Percentiles rank a stretch among this genome's conserved stretches.
Evolutionary conservation across 1,140 invertebrate species (phyloP).

Genomic region (Drosophila chauvacae): DNA sequence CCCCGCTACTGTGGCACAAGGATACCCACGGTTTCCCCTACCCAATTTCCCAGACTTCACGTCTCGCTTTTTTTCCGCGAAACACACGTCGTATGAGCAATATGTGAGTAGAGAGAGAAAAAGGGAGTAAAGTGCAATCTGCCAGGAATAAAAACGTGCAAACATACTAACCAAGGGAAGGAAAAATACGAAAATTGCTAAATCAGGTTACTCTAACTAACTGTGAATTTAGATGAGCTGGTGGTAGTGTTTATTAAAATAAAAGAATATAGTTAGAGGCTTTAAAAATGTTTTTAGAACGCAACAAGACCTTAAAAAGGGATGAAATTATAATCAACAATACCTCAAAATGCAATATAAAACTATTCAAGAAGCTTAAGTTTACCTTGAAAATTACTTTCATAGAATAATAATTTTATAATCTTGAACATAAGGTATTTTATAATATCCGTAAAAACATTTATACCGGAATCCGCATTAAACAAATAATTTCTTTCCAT

Average conservation of each 20-base stretch:
- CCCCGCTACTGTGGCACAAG: constrained; percentile 45
- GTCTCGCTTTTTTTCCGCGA: neutral
- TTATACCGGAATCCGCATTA: neutral
- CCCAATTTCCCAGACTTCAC: neutral
- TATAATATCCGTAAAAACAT: neutral
- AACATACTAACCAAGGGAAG: neutral
- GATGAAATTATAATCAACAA: neutral
- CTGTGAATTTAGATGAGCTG: constrained; percentile 4
- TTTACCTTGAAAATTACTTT: neutral
- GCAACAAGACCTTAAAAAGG: neutral
- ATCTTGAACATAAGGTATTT: neutral
- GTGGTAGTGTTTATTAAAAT: neutral
- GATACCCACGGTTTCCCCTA: constrained; percentile 1
- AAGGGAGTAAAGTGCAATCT: constrained; percentile 4
- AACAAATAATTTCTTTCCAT: neutral
- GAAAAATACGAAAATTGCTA: constrained; percentile 9
- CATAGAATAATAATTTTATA: no score
- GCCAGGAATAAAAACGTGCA: constrained; percentile 2
- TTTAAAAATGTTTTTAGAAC: neutral
- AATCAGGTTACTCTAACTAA: constrained; percentile 23
- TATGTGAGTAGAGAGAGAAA: constrained; percentile 16
- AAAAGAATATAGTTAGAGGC: neutral
- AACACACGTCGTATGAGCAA: constrained; percentile 70
- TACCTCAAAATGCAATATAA: neutral
- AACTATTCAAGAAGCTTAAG: neutral